Conservation (phyloP, 2,888 invertebrate species). For the Coremacera marginata region DNA sequence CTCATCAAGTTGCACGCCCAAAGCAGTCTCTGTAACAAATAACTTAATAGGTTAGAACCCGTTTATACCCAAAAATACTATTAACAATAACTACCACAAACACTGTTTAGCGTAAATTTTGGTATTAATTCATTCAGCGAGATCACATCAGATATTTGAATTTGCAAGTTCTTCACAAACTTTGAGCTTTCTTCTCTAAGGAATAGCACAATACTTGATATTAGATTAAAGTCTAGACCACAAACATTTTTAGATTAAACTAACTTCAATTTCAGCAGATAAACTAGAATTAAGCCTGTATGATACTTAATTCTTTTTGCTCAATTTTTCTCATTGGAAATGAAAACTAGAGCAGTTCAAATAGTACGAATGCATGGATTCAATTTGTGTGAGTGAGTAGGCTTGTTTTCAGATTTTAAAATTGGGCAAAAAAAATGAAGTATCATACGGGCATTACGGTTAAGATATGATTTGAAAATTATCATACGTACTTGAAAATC, state of each 20-base stretch:
- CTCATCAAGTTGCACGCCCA: constrained; percentile 52
- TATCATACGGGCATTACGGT: too few relatives aligned
- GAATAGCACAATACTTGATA: background rate
- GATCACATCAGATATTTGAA: constrained; percentile 28
- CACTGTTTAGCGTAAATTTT: constrained; percentile 57
- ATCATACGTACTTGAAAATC: constrained; percentile 57
- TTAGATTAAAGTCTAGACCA: too few relatives aligned
- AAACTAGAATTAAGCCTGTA: too few relatives aligned
- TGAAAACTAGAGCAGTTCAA: too few relatives aligned
- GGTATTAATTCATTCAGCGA: constrained; percentile 57
- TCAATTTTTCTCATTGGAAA: too few relatives aligned
- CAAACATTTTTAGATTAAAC: too few relatives aligned
- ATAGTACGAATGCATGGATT: too few relatives aligned
- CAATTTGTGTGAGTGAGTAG: too few relatives aligned
- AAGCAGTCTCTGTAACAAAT: constrained; percentile 38
- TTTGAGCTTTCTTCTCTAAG: constrained; percentile 58
- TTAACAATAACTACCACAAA: constrained; percentile 49
- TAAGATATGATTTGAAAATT: background rate
- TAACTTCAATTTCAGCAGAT: too few relatives aligned
- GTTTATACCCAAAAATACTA: background rate
- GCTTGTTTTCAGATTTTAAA: too few relatives aligned
- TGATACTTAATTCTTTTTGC: too few relatives aligned
- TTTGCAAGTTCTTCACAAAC: constrained; percentile 48
- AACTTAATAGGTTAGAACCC: background rate
- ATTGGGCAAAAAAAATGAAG: too few relatives aligned